phyloP scores from a whole-genome alignment of 2,113 vertebrate genomes.

The Pterocles gutturalis region DNA sequence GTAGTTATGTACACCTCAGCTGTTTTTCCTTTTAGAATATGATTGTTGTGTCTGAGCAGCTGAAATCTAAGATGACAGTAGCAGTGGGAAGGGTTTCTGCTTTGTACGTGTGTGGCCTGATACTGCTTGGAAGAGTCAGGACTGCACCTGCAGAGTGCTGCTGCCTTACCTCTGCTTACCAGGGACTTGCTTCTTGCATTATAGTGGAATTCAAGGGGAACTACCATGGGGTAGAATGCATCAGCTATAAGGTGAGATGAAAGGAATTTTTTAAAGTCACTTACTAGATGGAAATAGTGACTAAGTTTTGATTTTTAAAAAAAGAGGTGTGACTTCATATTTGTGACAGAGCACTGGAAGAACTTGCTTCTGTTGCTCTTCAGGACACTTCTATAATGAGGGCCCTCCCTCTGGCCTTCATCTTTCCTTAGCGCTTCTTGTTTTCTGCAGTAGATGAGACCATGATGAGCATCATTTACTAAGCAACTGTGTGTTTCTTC shows the following conservation, averaged over 20 bases:
- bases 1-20: neutral
- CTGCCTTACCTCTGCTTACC: neutral
- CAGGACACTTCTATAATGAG: rapidly evolving
- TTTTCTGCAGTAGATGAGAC: neutral
- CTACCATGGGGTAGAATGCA: neutral
- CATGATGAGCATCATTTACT: neutral
- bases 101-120: neutral
- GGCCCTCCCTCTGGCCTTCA: neutral
- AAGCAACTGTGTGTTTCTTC: neutral
- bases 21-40: neutral
- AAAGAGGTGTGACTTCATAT: neutral
- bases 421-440: neutral
- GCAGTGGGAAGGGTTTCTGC: neutral
- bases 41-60: neutral
- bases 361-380: neutral
- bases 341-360: neutral
- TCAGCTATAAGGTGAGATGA: neutral
- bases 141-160: neutral
- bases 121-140: neutral
- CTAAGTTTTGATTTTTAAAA: neutral
- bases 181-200: neutral
- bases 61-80: neutral
- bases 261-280: neutral
- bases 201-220: neutral
- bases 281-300: neutral